These are phyloP conservation scores for Ophioderma brevispina DNA, from an alignment of 35 echinoderm and acorn worm genomes.

Conservation along the genomic window DNA sequence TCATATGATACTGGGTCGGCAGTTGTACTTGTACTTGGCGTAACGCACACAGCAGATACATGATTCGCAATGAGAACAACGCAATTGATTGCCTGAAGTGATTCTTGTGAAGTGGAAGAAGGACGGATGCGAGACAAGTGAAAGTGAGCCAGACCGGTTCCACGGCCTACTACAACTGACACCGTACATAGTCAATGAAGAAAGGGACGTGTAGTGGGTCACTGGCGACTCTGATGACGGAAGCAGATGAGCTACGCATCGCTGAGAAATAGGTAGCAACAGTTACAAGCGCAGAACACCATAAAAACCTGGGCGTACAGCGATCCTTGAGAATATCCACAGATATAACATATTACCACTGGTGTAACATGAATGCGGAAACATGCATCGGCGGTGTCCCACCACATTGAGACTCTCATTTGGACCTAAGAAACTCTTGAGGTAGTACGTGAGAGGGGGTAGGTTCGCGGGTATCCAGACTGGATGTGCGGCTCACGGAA, in stretches of 20 bases:
- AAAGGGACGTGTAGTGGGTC: constrained; percentile 85
- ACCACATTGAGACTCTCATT: constrained; percentile 90
- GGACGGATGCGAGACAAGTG: constrained; percentile 54
- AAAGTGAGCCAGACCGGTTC: constrained; percentile 61
- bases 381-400: constrained; percentile 76
- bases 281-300: constrained; percentile 72
- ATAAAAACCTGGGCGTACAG: constrained; percentile 68
- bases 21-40: constrained; percentile 85
- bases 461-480: constrained; percentile 73
- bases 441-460: constrained; percentile 86
- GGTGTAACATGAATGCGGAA: constrained; percentile 46
- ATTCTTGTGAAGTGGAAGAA: constrained; percentile 41
- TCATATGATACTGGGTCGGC: constrained; percentile 64
- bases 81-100: constrained; percentile 63
- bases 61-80: constrained; percentile 43
- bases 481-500: constrained; percentile 76
- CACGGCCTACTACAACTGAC: constrained; percentile 73
- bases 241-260: constrained; percentile 76
- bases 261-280: constrained; percentile 65
- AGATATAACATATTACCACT: constrained; percentile 42
- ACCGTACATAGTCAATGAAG: constrained; percentile 92
- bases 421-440: constrained; percentile 86
- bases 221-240: constrained; percentile 81
- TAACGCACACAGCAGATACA: constrained; percentile 86
- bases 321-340: constrained; percentile 68